Evolutionary conservation across 2,113 vertebrate genomes (phyloP).

Genomic region (Dolichallabes microphthalmus): DNA sequence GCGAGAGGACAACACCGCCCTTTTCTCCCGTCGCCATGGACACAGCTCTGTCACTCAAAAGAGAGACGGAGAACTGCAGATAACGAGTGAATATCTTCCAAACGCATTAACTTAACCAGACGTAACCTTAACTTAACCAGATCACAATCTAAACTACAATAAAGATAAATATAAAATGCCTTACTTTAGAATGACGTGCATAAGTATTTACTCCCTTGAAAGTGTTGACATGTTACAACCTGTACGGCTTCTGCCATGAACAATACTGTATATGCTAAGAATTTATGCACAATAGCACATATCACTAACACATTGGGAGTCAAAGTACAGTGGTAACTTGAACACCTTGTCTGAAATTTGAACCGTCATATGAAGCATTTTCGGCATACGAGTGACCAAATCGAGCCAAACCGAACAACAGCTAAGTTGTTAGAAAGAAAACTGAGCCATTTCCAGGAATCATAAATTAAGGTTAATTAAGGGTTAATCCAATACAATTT

Average conservation of each 20-base stretch:
- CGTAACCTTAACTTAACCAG: neutral
- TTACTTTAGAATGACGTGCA: neutral
- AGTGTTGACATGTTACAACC: neutral
- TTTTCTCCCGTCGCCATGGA: constrained; percentile 72
- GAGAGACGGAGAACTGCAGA: constrained; percentile 76
- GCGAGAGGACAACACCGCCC: constrained; percentile 70
- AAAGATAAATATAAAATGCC: neutral
- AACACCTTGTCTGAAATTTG: too few relatives aligned
- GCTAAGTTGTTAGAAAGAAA: too few relatives aligned
- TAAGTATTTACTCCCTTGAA: neutral
- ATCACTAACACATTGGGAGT: neutral
- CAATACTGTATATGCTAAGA: too few relatives aligned
- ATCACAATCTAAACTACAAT: too few relatives aligned
- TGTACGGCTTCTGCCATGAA: neutral
- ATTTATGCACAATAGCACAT: neutral
- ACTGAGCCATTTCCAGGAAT: too few relatives aligned
- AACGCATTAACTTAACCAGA: neutral
- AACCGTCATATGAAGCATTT: too few relatives aligned
- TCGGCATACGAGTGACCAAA: too few relatives aligned
- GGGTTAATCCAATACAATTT: too few relatives aligned
- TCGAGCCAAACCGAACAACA: too few relatives aligned
- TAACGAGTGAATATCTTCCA: constrained; percentile 74
- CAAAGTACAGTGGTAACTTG: too few relatives aligned
- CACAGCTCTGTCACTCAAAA: constrained; percentile 76
- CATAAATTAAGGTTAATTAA: too few relatives aligned